Base-by-base conservation (phyloP, 2,888 invertebrate species). In the Drosophila pseudotakahashii region DNA sequence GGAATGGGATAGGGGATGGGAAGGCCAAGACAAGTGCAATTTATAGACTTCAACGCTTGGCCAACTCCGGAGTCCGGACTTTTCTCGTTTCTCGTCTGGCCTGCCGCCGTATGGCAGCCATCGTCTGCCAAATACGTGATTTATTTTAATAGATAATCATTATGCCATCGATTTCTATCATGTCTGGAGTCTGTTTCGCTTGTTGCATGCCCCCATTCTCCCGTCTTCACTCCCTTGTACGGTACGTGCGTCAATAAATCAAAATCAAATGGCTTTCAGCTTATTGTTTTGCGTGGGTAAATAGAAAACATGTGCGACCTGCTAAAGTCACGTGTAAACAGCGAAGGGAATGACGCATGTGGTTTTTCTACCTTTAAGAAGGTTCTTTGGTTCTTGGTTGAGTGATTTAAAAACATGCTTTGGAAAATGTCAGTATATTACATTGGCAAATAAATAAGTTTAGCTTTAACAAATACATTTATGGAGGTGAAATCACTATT, bases 111-210 rank as follows among this genome's bases (percentile, higher is more conserved):
- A 64, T 58, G 63, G 55, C 61, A 48, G 58, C 62, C 75, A 41
- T 47, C 57, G 73, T 52, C 70, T 86, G 88, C 85, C 81, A 77
- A 74, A 78, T 78, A 81, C 86, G 89, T 89, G 89, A 89, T 89
- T 90, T 90, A 89, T 90, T 90, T 89, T 85, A 88, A 89, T 89
- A 85, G 83, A 87, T 89, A 87, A 90, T 89, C 83, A 90, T 90
- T 85, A 88, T 75, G 80, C 81, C 81, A 89, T 90, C 82, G 89
- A 89, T 90, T 89, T 82, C 64, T 78, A 71, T 80, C 81, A 68
- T 72, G 82, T 73, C 68, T 69, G 78, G 51, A 58, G 45, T 73
- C 62, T 74, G 82, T 78, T 64, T 76, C 71, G 79, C 84, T 71
- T 84, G 81, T 81, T 71, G 77, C 79, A 79, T 80, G 85, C 70